Base-by-base conservation (phyloP, 1,140 invertebrate genomes). In the Drosophila fuyamai region DNA sequence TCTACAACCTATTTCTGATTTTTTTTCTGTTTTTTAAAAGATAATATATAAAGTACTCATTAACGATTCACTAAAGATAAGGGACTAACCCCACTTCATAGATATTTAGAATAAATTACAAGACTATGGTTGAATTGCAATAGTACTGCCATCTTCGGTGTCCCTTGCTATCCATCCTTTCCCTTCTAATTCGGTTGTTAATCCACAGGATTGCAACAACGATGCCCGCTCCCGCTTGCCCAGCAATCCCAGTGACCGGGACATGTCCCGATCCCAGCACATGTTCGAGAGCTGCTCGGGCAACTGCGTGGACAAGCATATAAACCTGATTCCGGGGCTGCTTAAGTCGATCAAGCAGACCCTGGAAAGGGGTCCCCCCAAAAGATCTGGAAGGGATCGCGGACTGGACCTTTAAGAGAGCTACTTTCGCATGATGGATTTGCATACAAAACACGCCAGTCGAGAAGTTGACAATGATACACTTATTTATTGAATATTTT, bases 261-360 rank as follows among this genome's bases (percentile, higher is more conserved):
- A 96, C 94, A 92, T 95, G 36, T 92, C 95, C 55, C 95, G 94
- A 84, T 95, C 95, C 70, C 95, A 94, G 32, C 94, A 94, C 78
- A 94, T 96, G 62, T 97, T 98, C 92, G 97, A 98, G 92, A 94
- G 94, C 8, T 99, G 98, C 94, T 96, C 97, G 2, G 94, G 95
- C 2, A 95, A 96, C 79, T 98, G 97, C 94, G 97, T 97, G 3
- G 96, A 98, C 83, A 95, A 94, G 73, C 96, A 98, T 92, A 95
- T 97, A 51, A 94, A 95, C 9, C 92, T 95, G 23, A 92, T 98
- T 58, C 97, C 97, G 6, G 93, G 93, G 1, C 93, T 98, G 71
- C 92, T 96, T 78, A 96, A 96, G 88, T 94, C 95, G 48, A 97
- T 98, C 93, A 96, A 95, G 83, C 93, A 94, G 40, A 94, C 95